Evolutionary conservation across 1,140 invertebrate species (phyloP).

Genomic region (Drosophila pectinifera): DNA sequence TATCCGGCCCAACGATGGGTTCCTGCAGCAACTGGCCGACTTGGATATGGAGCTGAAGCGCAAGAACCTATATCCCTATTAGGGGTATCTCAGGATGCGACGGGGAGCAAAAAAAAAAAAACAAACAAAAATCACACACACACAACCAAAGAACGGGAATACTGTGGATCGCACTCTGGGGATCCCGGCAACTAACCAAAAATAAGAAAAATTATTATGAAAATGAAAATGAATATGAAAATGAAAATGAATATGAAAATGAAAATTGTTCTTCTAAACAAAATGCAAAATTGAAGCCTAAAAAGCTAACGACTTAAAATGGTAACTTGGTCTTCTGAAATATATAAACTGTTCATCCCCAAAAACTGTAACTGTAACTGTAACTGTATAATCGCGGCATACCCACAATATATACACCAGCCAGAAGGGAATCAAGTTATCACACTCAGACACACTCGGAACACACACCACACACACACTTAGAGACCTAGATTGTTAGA

Average conservation of each 20-base stretch:
- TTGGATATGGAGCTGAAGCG: conserved; percentile 89
- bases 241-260: neutral
- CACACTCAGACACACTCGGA: conserved; percentile 19
- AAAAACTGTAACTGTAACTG: conserved; percentile 16
- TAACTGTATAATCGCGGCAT: conserved; percentile 60
- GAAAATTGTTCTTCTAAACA: conserved; percentile 50
- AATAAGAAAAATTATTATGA: neutral
- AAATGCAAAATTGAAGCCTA: conserved; percentile 41
- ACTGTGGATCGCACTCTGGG: conserved; percentile 5
- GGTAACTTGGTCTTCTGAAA: conserved; percentile 79
- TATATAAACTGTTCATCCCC: conserved; percentile 56
- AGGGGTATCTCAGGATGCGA: conserved; percentile 1
- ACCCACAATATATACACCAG: conserved; percentile 16
- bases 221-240: conserved; percentile 23
- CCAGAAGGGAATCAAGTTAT: conserved; percentile 56
- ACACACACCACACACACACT: conserved; percentile 23
- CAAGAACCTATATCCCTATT: conserved; percentile 85
- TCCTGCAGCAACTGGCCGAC: conserved; percentile 90
- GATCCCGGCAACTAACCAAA: conserved; percentile 32
- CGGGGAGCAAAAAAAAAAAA: conserved; percentile 7
- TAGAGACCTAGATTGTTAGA: conserved; percentile 58
- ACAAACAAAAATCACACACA: neutral
- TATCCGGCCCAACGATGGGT: conserved; percentile 92
- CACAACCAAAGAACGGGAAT: conserved; percentile 34
- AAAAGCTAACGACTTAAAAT: conserved; percentile 78